These are phyloP conservation scores for Cyclophora punctaria DNA, from an alignment of 2,888 invertebrate species.

Conservation along the genomic window DNA sequence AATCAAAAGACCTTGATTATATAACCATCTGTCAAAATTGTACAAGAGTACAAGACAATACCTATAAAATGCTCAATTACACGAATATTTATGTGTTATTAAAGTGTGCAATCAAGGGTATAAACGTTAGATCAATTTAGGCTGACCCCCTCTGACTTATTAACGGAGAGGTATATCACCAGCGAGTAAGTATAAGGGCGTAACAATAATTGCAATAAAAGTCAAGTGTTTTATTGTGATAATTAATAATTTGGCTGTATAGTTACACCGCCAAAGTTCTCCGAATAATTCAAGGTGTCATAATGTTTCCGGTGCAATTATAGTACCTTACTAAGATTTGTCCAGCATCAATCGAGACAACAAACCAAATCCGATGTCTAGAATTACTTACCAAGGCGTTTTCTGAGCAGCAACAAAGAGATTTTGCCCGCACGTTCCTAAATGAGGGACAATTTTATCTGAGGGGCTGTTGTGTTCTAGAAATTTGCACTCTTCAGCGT, in stretches of 20 bases:
- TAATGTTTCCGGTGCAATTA: too few relatives aligned
- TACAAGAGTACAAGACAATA: constrained; percentile 11
- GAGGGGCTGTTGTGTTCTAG: constrained; percentile 80
- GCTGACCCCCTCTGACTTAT: neutral
- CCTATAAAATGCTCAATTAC: constrained; percentile 6
- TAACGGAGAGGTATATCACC: too few relatives aligned
- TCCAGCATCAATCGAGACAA: too few relatives aligned
- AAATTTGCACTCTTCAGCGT: constrained; percentile 82
- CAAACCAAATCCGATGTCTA: neutral
- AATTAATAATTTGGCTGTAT: too few relatives aligned
- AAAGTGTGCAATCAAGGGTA: too few relatives aligned
- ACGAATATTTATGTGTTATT: too few relatives aligned
- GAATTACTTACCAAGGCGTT: constrained; percentile 80
- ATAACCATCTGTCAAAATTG: constrained; percentile 16
- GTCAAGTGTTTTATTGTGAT: too few relatives aligned
- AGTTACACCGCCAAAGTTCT: too few relatives aligned
- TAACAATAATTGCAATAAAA: too few relatives aligned
- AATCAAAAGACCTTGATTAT: constrained; percentile 20
- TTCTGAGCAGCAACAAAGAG: constrained; percentile 86
- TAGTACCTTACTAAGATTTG: too few relatives aligned
- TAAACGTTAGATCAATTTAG: neutral
- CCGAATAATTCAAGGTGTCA: too few relatives aligned
- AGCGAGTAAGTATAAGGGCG: too few relatives aligned
- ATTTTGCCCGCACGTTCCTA: constrained; percentile 87
- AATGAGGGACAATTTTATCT: constrained; percentile 78